Percentiles rank a stretch among this genome's conserved stretches.
Conservation (phyloP, 2,797 vertebrate genomes). For the Agapornis canus region DNA sequence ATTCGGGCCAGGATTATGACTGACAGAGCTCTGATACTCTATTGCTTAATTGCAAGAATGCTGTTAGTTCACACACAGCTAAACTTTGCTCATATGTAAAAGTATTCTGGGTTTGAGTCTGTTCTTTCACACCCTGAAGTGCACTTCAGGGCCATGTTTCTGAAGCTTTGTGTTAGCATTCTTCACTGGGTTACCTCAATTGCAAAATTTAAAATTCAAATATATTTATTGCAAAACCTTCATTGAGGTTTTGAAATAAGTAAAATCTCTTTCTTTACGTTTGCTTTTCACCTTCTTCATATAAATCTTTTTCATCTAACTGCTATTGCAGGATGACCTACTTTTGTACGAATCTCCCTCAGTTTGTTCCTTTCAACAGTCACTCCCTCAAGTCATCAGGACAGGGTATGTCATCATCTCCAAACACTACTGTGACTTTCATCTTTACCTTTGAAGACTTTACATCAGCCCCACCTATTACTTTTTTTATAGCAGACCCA, state of each 20-base stretch:
- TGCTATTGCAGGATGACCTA: neutral
- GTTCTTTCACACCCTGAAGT: neutral
- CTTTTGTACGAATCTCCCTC: neutral
- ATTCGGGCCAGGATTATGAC: neutral
- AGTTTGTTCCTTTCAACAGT: neutral
- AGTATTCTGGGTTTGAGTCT: neutral
- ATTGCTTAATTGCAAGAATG: neutral
- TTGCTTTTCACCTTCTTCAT: neutral
- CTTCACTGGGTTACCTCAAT: neutral
- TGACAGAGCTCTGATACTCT: neutral
- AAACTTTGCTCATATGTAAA: neutral
- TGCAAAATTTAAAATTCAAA: neutral
- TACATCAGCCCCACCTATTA: neutral
- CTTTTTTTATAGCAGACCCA: neutral
- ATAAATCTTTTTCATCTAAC: neutral
- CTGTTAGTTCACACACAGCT: neutral
- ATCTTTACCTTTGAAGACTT: neutral
- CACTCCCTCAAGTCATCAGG: neutral
- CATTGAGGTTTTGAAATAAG: neutral
- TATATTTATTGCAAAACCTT: neutral
- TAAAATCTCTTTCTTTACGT: neutral
- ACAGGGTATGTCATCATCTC: accelerated
- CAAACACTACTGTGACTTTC: neutral
- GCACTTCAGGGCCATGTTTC: neutral
- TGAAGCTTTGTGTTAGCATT: neutral